Conservation (phyloP, 2,888 invertebrate genomes). For the Lottia gigantea region DNA sequence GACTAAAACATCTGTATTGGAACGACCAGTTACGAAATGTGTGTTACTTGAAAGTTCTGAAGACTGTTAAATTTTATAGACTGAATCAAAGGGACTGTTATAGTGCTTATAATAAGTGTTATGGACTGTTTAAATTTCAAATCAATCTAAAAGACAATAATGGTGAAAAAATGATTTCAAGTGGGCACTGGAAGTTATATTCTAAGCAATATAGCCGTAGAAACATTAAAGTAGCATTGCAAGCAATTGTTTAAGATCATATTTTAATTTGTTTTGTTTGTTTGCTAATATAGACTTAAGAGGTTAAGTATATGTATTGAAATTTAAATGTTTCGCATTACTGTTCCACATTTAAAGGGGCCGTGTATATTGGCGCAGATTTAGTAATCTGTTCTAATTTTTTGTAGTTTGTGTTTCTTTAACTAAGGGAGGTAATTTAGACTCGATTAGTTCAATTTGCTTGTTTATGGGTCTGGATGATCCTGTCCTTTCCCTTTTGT, state of each 20-base stretch:
- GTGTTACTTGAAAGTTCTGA: not conserved
- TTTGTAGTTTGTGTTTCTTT: too few relatives aligned
- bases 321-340: conserved; percentile 8
- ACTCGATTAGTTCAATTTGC: too few relatives aligned
- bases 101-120: too few relatives aligned
- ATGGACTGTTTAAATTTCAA: too few relatives aligned
- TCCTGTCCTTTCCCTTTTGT: too few relatives aligned
- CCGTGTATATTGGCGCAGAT: not conserved
- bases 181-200: not conserved
- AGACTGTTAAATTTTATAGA: not conserved
- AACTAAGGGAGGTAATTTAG: too few relatives aligned
- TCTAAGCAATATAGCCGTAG: not conserved
- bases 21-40: not conserved
- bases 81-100: too few relatives aligned
- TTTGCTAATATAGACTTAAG: not conserved
- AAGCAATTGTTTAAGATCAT: not conserved
- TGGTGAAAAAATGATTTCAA: too few relatives aligned
- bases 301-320: not conserved
- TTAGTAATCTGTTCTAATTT: too few relatives aligned
- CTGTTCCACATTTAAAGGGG: conserved; percentile 11
- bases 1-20: not conserved
- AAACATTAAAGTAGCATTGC: not conserved
- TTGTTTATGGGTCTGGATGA: too few relatives aligned
- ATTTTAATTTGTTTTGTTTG: not conserved
- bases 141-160: too few relatives aligned